Conservation (phyloP, 2,797 vertebrate species). For the Kryptopterus vitreolus region DNA sequence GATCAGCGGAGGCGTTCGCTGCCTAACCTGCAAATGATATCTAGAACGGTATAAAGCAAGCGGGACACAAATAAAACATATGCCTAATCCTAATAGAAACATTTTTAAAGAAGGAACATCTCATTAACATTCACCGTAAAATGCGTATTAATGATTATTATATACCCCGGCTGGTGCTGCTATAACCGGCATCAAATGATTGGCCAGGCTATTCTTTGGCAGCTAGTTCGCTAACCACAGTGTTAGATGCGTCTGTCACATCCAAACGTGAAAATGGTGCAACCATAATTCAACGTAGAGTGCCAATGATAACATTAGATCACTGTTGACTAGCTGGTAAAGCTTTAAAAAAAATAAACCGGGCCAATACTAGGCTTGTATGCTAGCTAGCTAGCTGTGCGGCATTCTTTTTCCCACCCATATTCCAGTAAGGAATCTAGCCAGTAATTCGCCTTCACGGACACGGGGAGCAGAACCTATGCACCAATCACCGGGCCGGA, state of each 20-base stretch:
- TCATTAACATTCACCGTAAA: neutral
- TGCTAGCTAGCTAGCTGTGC: conserved; percentile 24
- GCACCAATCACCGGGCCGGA: neutral
- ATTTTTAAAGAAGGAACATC: neutral
- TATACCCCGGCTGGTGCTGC: neutral
- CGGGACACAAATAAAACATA: neutral
- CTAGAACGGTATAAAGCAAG: neutral
- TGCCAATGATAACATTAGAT: neutral
- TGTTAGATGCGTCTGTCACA: neutral
- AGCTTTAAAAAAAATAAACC: too few species aligned
- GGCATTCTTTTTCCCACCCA: conserved; percentile 18
- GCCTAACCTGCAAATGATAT: neutral
- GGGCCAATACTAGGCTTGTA: conserved; percentile 11
- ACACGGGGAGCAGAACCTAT: too few species aligned
- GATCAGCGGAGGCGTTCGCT: conserved; percentile 4
- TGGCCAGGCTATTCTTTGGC: neutral
- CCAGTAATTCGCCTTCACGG: neutral
- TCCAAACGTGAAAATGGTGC: neutral
- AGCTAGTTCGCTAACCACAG: conserved; percentile 2
- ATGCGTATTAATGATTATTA: neutral
- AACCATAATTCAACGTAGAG: too few species aligned
- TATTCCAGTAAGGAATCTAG: neutral
- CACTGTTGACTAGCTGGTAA: conserved; percentile 18
- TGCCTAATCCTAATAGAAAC: too few species aligned
- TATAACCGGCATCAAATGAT: conserved; percentile 23